phyloP scores from a whole-genome alignment of 2,797 vertebrate genomes.

The Malacoraja senta region DNA sequence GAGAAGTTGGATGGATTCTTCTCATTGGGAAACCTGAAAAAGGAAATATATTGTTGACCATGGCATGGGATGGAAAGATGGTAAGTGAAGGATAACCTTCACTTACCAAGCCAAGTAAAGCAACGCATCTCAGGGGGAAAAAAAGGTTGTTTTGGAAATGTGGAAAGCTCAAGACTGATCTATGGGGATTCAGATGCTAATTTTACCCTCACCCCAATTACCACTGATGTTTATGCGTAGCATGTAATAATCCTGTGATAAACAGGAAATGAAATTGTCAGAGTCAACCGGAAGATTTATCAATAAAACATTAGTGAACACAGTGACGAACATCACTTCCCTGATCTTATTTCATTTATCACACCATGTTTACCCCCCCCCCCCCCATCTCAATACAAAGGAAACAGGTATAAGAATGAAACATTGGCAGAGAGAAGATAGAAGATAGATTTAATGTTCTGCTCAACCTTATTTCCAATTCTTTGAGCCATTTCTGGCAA shows the following conservation, averaged over 20 bases:
- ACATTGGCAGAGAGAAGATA: no score
- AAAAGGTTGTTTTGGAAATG: conserved; percentile 9
- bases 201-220: not conserved
- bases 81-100: not conserved
- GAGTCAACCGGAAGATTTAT: not conserved
- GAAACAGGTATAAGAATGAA: no score
- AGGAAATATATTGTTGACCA: not conserved
- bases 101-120: not conserved
- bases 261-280: conserved; percentile 8
- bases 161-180: not conserved
- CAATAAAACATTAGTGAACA: not conserved
- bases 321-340: not conserved
- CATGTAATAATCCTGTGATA: not conserved
- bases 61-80: not conserved
- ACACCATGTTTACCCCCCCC: no score
- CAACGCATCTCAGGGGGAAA: not conserved
- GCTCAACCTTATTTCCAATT: not conserved
- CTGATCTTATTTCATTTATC: not conserved
- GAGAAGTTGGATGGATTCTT: not conserved
- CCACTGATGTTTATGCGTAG: not conserved
- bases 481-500: not conserved
- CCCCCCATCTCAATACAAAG: no score
- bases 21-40: not conserved
- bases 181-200: not conserved
- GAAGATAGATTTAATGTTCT: no score